Base-by-base conservation (phyloP, 2,113 vertebrate species). In the Danio rerio region DNA sequence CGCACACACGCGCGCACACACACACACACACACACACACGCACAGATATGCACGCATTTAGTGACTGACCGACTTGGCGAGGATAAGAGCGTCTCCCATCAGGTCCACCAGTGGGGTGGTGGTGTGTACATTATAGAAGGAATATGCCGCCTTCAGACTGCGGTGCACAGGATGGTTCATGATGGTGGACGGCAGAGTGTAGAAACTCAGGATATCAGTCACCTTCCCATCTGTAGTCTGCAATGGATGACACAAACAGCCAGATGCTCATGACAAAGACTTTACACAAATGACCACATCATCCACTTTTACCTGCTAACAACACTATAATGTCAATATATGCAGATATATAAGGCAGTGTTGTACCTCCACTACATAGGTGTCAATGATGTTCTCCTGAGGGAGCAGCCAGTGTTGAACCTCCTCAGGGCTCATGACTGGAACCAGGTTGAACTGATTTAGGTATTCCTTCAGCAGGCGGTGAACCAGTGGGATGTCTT, bases 41-140 rank as follows among this genome's bases (percentile, higher is more conserved):
- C 2, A 12, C 50, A 2, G 31, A 70, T 10, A 45, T 1, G 8
- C 15, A 11, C 0, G 9, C 9, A 5, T 42, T 31, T 21, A 69
- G 21, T 8, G 7, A 85, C 96, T 88, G 84, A 99, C 98, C 95
- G 93, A 95, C 93, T 99, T 99, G 91, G 98, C 98, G 59, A 99
- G 91, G 85, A 99, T 96, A 82, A 99, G 98, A 0, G 96, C 97
- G 0, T 99, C 98, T 0, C 96, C 96, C 98, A 99, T 99, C 90
- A 99, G 96, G 92, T 99, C 98, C 4, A 99, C 91, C 88, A 99
- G 93, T 13, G 97, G 90, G 2, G 95, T 97, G 93, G 94, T 95
- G 90, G 96, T 98, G 94, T 99, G 98, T 73, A 99, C 97, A 0
- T 98, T 99, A 94, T 99, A 99, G 94, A 99, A 99, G 87, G 98